These are phyloP conservation scores for Orycteropus afer DNA, from an alignment of 2,113 vertebrate species.

Conservation along the genomic window DNA sequence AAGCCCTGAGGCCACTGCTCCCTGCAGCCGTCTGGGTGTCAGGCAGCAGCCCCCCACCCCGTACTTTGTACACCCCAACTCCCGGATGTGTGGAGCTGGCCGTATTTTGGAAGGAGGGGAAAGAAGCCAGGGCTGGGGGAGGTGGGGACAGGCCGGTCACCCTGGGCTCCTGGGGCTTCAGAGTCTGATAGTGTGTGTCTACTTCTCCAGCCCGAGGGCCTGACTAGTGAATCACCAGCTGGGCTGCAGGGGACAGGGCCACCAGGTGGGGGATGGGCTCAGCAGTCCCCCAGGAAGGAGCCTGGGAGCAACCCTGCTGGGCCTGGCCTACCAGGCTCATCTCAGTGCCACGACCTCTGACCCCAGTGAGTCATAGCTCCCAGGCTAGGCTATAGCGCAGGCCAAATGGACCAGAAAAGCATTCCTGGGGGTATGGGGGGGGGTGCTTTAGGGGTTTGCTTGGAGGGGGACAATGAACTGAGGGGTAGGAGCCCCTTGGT, in stretches of 20 bases:
- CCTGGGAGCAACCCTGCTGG: background rate
- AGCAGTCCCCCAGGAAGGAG: constrained; percentile 13
- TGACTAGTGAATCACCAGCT: background rate
- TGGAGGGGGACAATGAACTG: background rate
- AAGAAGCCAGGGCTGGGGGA: background rate
- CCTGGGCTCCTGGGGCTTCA: background rate
- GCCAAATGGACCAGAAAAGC: background rate
- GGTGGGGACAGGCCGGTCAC: background rate
- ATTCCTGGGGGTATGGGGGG: background rate
- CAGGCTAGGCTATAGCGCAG: background rate
- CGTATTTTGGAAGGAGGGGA: background rate
- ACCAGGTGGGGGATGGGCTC: background rate
- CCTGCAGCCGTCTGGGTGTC: background rate
- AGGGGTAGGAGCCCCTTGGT: background rate
- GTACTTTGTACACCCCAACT: background rate
- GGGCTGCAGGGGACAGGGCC: background rate
- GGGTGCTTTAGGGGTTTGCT: background rate
- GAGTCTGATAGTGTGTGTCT: background rate
- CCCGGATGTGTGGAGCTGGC: background rate
- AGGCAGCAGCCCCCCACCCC: background rate
- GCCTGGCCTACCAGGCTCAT: constrained; percentile 41
- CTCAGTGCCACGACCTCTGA: constrained; percentile 40
- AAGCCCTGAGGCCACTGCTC: background rate
- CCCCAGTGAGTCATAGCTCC: constrained; percentile 49
- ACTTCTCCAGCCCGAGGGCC: background rate